Evolutionary conservation across 2,797 vertebrate species (phyloP).

Genomic region (Scomberomorus guttatus): DNA sequence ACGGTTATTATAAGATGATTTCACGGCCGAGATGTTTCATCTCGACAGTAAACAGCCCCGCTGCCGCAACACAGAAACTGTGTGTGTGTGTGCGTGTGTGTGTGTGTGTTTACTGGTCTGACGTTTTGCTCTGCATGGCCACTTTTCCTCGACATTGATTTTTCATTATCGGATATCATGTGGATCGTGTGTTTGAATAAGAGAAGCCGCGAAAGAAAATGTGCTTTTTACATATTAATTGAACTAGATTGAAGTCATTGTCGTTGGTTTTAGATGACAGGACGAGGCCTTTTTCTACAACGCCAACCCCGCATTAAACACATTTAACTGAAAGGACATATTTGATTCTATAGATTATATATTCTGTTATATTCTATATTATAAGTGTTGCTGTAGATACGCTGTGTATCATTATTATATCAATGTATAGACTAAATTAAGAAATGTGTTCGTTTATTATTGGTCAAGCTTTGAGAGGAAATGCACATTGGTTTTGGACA

Average conservation of each 20-base stretch:
- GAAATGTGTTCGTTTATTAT: neutral
- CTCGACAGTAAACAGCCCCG: too few relatives aligned
- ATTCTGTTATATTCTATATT: neutral
- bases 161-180: constrained; percentile 53
- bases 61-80: neutral
- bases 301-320: neutral
- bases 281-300: neutral
- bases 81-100: constrained; percentile 4
- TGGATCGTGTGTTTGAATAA: constrained; percentile 31
- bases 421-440: neutral
- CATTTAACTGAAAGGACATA: fast-evolving
- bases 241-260: neutral
- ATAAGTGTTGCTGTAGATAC: neutral
- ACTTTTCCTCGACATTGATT: constrained; percentile 60
- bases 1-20: constrained; percentile 15
- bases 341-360: neutral
- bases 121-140: constrained; percentile 19
- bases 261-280: neutral
- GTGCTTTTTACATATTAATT: neutral
- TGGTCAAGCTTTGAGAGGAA: neutral
- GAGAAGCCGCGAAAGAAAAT: neutral
- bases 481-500: neutral
- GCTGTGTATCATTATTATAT: too few relatives aligned
- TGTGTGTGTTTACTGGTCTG: constrained; percentile 17
- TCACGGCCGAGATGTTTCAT: constrained; percentile 20